Evolutionary conservation across 2,888 invertebrate species (phyloP), one percentile per base, ranked within the genome.

Genomic region (Calameuta filiformis): DNA sequence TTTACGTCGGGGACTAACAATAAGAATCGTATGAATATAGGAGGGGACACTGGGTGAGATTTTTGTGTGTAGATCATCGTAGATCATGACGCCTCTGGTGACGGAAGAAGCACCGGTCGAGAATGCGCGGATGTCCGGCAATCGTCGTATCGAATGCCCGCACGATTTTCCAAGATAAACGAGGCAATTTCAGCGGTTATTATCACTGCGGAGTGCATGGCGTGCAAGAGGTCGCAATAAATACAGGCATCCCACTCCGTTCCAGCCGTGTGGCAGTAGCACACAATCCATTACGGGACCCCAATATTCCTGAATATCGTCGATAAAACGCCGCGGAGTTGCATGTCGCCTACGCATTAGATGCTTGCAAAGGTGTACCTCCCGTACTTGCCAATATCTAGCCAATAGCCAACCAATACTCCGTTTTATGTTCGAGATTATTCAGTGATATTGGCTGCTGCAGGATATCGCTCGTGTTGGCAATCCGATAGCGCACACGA

Each of bases 401-500:
- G 71, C 71, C 71, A 71, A 71, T 71, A 71, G 71, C 31, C 71
- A 34, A 71, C 71, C 71, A 71, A 71, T 71, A 71, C 31, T 31
- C 11, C 12, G 71, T n/a, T 71, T 71, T 34, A 56, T 56, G 31
- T 71, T 71, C 71, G 33, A 31, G 71, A 31, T 71, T 71, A 71
- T 71, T 71, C 71, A 34, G 33, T 34, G 71, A 23, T 34, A 34
- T 71, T 71, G 71, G 71, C 71, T 71, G 71, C 71, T 71, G 71
- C 71, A 34, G 31, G 71, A 71, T 71, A 71, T 71, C 71, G 71
- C 71, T 71, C 71, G 71, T 71, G 71, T 34, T 71, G 31, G 81
- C 79, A 76, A 85, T 83, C 85, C 78, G 87, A 87, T 87, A 85
- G 77, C 79, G 74, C 81, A 86, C 85, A 85, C 87, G 87, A 87